A percentile compares a stretch with the other conserved stretches of the same genome.
phyloP scores from a whole-genome alignment of 2,797 vertebrate species.

The Gymnoscopelus microlampas region DNA sequence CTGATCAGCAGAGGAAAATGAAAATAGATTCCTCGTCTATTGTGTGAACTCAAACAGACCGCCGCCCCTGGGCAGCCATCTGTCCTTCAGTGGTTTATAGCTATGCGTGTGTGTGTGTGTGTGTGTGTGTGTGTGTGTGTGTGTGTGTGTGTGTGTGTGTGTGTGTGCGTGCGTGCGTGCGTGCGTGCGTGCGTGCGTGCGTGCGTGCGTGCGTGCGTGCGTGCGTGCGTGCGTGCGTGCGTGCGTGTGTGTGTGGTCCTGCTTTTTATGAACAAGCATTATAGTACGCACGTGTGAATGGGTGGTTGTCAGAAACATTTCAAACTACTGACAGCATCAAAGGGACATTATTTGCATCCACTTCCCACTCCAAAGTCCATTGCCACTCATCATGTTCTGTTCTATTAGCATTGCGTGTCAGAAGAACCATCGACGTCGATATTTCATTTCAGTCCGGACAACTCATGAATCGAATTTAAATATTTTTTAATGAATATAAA shows the following conservation, averaged over 20 bases:
- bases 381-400: conserved; percentile 12
- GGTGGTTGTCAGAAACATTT: conserved; percentile 11
- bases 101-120: conserved; percentile 14
- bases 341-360: conserved; percentile 29
- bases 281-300: conserved; percentile 27
- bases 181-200: background rate
- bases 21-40: conserved; percentile 51
- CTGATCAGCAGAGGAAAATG: conserved; percentile 44
- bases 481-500: too few species aligned
- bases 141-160: background rate
- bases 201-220: conserved; percentile 10
- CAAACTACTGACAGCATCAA: conserved; percentile 6
- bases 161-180: background rate
- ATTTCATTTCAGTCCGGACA: too few species aligned
- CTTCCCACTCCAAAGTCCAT: background rate
- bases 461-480: too few species aligned
- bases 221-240: conserved; percentile 17
- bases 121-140: background rate
- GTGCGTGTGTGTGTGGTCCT: conserved; percentile 23
- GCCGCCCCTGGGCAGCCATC: conserved; percentile 51
- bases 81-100: conserved; percentile 46
- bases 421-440: too few species aligned
- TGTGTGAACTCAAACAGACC: conserved; percentile 48
- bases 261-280: conserved; percentile 37
- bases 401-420: background rate